Evolutionary conservation across 2,888 invertebrate species (phyloP), one percentile per base, ranked within the genome.

Genomic region (Metellina segmentata): DNA sequence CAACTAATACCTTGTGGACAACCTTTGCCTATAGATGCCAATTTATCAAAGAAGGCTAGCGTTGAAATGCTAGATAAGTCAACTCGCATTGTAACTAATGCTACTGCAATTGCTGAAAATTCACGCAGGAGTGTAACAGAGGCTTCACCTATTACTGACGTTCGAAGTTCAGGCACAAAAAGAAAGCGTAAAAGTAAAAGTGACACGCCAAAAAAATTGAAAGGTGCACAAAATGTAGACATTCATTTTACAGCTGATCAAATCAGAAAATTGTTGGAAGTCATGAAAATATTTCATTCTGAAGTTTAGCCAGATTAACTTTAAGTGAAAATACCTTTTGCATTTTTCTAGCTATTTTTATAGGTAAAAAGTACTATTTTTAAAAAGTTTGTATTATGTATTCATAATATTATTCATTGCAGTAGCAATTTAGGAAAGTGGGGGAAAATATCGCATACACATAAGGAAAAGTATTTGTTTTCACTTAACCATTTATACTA

Each of bases 1-100:
- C 79, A 79, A 19, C 49, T 81, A 49, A 61, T 81, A 69, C 81
- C 88, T 53, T 88, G 81, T 16, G 51, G 77, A 49, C n/a, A n/a
- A 77, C 49, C 48, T 16, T 9, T 49, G 7, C 5, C 11, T 49
- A n/a, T 49, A n/a, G 77, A 48, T 20, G 19, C 53, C 20, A 13
- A 53, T 53, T 70, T 48, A n/a, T 7, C 48, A 49, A 11, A 71
- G n/a, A 51, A 71, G 5, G 8, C 16, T 61, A 16, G 5, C 9
- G 61, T 61, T 61, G 61, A 61, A 11, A 16, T 61, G 11, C 5
- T 16, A 61, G 16, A 61, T 61, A 61, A 61, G 61, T 34, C 34
- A 34, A 34, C 34, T 34, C 1, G 34, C 34, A 34, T 34, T 34
- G 34, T 34, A 34, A 34, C 34, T 34, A n/a, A n/a, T n/a, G 34